Base-by-base conservation (phyloP, 2,797 vertebrate genomes). In the Acanthopagrus latus region DNA sequence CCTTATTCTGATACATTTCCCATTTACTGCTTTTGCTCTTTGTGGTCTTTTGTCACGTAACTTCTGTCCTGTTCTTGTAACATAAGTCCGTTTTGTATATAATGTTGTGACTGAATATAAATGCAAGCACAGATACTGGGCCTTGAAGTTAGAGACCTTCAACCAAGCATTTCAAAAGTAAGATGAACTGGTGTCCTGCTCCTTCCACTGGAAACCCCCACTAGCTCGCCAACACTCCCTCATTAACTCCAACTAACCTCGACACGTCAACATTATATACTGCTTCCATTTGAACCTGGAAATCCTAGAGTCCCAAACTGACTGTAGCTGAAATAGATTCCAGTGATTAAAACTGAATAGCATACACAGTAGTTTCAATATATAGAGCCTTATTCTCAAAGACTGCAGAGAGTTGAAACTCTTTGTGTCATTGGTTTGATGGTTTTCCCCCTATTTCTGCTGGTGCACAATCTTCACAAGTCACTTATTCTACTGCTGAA, bases 121-220 rank as follows among this genome's bases (percentile, higher is more conserved):
- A 94, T 93, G 94, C 89, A 93, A 94, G 94, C 86, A 87, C 94
- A 94, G 94, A 94, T 94, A 93, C 94, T 94, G 91, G 94, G 94
- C 91, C 92, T 93, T 84, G 94, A 94, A 92, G 92, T 94, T 93
- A 93, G 93, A 94, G 94, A 94, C 85, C 91, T 93, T 64, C 94
- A 84, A 84, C 93, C 94, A 74, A 94, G 90, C 87, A 89, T 94
- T 93, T 89, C 93, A 71, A 94, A 94, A 94, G 94, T 94, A 94
- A 94, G 94, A 90, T 72, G 78, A 80, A 78, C 81, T 63, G 77
- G 81, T 84, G 80, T 84, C 81, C 71, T 75, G 60, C 47, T 80
- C 66, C 66, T 56, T 64, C 77, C 71, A 80, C 69, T 76, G 83
- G 87, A 91, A 85, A 65, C 43, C 72, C 16, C 60, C 77, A 18